Evolutionary conservation across 2,797 vertebrate genomes (phyloP).

Genomic region (Iguana delicatissima): DNA sequence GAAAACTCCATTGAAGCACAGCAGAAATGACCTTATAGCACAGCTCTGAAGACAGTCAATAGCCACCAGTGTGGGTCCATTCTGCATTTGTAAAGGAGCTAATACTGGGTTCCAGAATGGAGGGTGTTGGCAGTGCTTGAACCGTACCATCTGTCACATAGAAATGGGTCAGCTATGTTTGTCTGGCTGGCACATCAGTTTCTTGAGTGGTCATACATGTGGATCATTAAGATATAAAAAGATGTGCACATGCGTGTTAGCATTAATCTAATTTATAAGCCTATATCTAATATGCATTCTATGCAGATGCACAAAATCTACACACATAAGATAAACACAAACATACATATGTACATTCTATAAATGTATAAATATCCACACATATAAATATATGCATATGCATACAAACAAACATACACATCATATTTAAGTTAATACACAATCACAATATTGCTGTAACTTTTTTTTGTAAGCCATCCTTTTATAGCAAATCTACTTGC

Average conservation of each 20-base stretch:
- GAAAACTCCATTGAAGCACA: background rate
- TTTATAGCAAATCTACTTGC: conserved; percentile 75
- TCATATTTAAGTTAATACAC: conserved; percentile 51
- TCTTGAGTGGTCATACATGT: background rate
- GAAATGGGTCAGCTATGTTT: background rate
- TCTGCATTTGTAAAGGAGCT: background rate
- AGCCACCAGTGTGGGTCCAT: background rate
- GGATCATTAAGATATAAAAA: background rate
- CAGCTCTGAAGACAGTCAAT: background rate
- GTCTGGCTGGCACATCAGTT: background rate
- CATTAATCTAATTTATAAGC: background rate
- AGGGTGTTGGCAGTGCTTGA: background rate
- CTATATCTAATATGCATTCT: conserved; percentile 19
- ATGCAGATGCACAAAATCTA: conserved; percentile 44
- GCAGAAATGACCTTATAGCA: background rate
- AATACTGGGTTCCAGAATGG: background rate
- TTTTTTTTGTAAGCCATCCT: conserved; percentile 75
- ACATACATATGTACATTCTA: conserved; percentile 43
- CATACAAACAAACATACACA: conserved; percentile 32
- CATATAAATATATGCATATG: conserved; percentile 40
- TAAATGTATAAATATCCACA: conserved; percentile 29
- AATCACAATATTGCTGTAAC: conserved; percentile 64
- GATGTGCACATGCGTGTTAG: background rate
- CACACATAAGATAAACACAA: conserved; percentile 48
- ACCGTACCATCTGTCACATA: background rate